Evolutionary conservation across 2,797 vertebrate genomes (phyloP).

Genomic region (Botia almorhae): DNA sequence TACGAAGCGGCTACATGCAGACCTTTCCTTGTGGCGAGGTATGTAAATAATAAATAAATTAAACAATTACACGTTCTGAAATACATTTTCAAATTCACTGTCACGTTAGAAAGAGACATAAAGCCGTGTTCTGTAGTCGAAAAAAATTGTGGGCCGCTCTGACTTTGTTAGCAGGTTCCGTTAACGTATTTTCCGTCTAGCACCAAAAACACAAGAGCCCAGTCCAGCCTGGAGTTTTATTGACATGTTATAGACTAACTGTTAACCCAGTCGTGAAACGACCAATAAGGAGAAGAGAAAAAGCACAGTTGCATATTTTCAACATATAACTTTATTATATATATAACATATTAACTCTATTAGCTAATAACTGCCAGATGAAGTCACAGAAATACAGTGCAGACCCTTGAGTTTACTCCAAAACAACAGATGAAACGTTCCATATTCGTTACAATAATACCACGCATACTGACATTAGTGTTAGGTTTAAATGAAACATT

Average conservation of each 20-base stretch:
- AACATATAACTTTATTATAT: constrained; percentile 24
- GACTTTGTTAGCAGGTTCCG: constrained; percentile 44
- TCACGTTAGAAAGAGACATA: constrained; percentile 29
- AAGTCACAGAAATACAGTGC: constrained; percentile 12
- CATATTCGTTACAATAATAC: too few relatives aligned
- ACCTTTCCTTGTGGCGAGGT: constrained; percentile 50
- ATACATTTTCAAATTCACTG: constrained; percentile 22
- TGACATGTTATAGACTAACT: constrained; percentile 36
- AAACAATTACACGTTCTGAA: constrained; percentile 31
- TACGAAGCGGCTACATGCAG: neutral
- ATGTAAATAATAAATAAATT: constrained; percentile 35
- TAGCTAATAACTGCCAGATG: constrained; percentile 45
- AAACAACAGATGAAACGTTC: neutral
- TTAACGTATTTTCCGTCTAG: constrained; percentile 45
- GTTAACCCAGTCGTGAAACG: constrained; percentile 49
- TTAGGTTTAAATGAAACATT: too few relatives aligned
- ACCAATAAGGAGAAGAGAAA: constrained; percentile 27
- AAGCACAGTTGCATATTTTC: constrained; percentile 40
- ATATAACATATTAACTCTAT: too few relatives aligned
- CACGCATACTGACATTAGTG: too few relatives aligned
- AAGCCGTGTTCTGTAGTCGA: constrained; percentile 18
- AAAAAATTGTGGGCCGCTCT: constrained; percentile 15
- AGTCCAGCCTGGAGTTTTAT: constrained; percentile 38
- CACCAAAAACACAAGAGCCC: constrained; percentile 43
- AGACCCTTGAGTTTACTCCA: neutral